Percentiles rank a stretch among this genome's conserved stretches.
These are phyloP conservation scores for Periplaneta americana DNA, from an alignment of 1,140 invertebrate species.

Conservation along the genomic window DNA sequence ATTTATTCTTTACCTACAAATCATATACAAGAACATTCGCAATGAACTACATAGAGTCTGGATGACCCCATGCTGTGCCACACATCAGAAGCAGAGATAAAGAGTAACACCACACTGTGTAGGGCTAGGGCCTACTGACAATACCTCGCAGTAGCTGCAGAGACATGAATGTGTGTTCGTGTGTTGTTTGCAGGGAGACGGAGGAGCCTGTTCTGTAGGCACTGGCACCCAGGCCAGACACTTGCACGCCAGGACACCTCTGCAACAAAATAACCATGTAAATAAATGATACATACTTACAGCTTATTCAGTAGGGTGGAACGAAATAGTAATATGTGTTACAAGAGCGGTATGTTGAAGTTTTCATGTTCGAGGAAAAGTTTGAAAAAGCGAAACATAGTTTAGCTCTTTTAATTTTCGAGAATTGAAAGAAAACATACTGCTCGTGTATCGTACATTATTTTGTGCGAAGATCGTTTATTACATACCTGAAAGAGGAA, in stretches of 20 bases:
- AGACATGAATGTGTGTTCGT: not conserved
- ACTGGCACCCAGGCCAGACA: not conserved
- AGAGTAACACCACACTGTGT: not conserved
- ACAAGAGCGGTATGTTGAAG: no score
- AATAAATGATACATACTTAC: no score
- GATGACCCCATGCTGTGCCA: not conserved
- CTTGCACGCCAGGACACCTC: not conserved
- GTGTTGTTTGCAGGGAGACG: not conserved
- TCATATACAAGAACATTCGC: not conserved
- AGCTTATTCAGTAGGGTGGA: no score
- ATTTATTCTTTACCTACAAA: not conserved
- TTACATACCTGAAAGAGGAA: no score
- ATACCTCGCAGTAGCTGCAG: not conserved
- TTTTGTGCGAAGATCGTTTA: no score
- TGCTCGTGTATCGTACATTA: no score
- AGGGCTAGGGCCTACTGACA: not conserved
- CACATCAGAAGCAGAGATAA: not conserved
- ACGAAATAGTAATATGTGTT: no score
- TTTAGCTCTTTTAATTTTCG: no score
- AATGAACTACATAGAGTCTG: not conserved
- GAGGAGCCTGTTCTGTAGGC: not conserved
- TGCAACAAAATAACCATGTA: no score
- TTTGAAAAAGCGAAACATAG: no score
- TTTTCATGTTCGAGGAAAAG: no score
- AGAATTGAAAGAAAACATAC: no score